A percentile compares a stretch with the other conserved stretches of the same genome.
phyloP scores from a whole-genome alignment of 1,140 invertebrate genomes.

The Musca domestica region DNA sequence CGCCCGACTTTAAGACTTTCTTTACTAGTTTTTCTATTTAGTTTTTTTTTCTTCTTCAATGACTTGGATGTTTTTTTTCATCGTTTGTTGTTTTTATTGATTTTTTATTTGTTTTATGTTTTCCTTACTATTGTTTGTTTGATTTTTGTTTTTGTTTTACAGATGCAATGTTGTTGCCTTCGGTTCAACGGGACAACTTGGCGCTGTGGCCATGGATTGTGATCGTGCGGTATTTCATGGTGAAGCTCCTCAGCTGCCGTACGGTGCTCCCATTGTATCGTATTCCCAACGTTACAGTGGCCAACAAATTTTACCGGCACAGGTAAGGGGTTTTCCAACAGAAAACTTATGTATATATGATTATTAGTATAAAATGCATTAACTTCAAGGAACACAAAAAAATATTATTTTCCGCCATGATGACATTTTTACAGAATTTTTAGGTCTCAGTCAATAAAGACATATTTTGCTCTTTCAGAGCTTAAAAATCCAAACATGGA shows the following conservation, averaged over 20 bases:
- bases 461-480: no score
- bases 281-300: slow-evolving; percentile 76
- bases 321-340: no score
- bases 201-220: slow-evolving; percentile 66
- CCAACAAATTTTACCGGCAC: slow-evolving; percentile 74
- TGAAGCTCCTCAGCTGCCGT: slow-evolving; percentile 71
- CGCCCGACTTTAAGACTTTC: no score
- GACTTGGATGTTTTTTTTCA: background rate
- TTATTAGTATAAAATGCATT: no score
- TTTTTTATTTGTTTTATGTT: background rate
- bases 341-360: no score
- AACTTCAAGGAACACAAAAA: no score
- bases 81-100: background rate
- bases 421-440: no score
- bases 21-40: slow-evolving; percentile 1
- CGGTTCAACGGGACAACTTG: slow-evolving; percentile 49
- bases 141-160: slow-evolving; percentile 18
- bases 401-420: no score
- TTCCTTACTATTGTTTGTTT: background rate
- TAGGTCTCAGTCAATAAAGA: no score
- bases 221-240: slow-evolving; percentile 77
- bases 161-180: slow-evolving; percentile 54
- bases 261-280: slow-evolving; percentile 70
- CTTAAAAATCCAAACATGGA: no score
- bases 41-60: slow-evolving; percentile 4